A percentile compares a stretch with the other conserved stretches of the same genome.
Conservation (phyloP, 1,140 invertebrate species). For the Lepeophtheirus salmonis region DNA sequence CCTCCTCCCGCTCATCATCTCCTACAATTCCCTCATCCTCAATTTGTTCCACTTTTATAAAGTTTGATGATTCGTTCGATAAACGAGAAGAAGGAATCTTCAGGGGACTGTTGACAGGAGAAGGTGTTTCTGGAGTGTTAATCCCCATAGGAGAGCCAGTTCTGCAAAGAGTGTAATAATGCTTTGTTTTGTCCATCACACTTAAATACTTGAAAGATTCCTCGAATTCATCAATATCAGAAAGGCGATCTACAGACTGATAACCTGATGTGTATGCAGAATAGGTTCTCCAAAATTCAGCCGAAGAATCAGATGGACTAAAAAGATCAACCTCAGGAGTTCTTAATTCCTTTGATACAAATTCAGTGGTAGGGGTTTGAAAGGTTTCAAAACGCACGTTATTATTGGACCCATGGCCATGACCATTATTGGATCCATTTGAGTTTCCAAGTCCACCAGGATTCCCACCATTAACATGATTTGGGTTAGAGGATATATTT, state of each 20-base stretch:
- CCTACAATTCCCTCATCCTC: conserved; percentile 4
- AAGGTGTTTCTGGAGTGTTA: neutral
- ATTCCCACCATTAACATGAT: neutral
- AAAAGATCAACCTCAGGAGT: conserved; percentile 15
- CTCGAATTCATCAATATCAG: conserved; percentile 17
- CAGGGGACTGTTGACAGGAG: neutral
- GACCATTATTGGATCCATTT: neutral
- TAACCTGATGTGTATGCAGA: conserved; percentile 13
- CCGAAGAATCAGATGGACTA: conserved; percentile 5
- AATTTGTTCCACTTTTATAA: neutral
- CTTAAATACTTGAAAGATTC: conserved; percentile 17
- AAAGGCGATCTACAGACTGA: conserved; percentile 14
- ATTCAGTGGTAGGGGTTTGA: conserved; percentile 16
- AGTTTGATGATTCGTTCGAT: neutral
- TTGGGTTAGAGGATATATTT: too few relatives aligned
- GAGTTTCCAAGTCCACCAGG: neutral
- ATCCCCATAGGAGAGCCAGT: conserved; percentile 4
- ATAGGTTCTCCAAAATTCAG: conserved; percentile 12
- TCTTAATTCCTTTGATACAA: conserved; percentile 16
- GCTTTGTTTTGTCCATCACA: conserved; percentile 15
- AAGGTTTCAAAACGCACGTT: neutral
- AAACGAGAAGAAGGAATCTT: neutral
- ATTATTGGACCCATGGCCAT: neutral
- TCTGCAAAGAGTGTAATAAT: conserved; percentile 18
- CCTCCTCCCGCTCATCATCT: conserved; percentile 1